A percentile compares a stretch with the other conserved stretches of the same genome.
Evolutionary conservation across 2,113 vertebrate genomes (phyloP).

Genomic region (Eclectus roratus): DNA sequence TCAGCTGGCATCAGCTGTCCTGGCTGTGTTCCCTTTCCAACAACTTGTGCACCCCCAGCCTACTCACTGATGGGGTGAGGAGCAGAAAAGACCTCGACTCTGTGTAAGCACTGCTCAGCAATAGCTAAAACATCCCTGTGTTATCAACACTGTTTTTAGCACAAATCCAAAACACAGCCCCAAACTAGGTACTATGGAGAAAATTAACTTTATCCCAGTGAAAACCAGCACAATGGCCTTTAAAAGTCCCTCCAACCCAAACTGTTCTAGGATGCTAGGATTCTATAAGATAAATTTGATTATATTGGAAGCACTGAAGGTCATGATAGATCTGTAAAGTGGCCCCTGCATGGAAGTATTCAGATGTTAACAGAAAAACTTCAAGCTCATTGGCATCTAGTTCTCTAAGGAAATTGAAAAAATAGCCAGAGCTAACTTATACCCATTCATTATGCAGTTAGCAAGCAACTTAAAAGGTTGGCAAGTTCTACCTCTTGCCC

Average conservation of each 20-base stretch:
- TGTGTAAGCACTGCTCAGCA: background rate
- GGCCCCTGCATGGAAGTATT: background rate
- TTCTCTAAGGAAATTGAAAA: background rate
- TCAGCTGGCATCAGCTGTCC: background rate
- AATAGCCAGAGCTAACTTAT: background rate
- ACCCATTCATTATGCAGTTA: background rate
- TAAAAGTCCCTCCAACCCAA: background rate
- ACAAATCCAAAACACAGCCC: background rate
- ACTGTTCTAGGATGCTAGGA: background rate
- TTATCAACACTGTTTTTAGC: background rate
- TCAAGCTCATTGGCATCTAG: background rate
- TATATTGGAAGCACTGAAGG: background rate
- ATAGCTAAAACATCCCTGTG: background rate
- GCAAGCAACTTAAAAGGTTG: background rate
- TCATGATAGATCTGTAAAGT: background rate
- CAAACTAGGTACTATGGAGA: background rate
- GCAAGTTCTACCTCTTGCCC: background rate
- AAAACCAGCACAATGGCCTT: background rate
- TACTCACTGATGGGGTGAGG: background rate
- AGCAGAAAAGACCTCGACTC: background rate
- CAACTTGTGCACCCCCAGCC: rapidly evolving
- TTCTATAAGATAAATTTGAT: background rate
- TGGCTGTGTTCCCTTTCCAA: background rate
- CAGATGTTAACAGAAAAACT: background rate
- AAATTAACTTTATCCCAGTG: background rate